Conservation (phyloP, 2,797 vertebrate species). For the Macroramphosus scolopax region DNA sequence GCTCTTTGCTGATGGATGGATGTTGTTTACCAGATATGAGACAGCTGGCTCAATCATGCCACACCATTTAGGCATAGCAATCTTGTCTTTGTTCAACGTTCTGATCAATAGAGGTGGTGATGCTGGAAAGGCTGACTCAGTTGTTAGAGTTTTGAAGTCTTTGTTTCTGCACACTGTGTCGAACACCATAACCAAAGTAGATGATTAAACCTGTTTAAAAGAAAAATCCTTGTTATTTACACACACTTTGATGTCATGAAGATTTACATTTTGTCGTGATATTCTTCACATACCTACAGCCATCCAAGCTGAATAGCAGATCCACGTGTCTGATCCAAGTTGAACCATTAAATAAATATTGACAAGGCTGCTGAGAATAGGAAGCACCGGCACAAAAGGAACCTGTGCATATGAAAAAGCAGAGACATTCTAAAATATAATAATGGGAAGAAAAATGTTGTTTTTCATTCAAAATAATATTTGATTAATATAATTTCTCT, state of each 20-base stretch:
- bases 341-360: slow-evolving; percentile 78
- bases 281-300: slow-evolving; percentile 50
- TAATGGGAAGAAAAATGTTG: slow-evolving; percentile 1
- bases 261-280: not conserved
- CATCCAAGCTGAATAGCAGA: slow-evolving; percentile 74
- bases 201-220: slow-evolving; percentile 79
- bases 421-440: no score
- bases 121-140: slow-evolving; percentile 34
- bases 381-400: slow-evolving; percentile 66
- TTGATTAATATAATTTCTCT: not conserved
- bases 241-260: not conserved
- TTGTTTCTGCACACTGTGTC: slow-evolving; percentile 79
- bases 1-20: no score
- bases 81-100: slow-evolving; percentile 17
- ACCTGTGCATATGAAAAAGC: slow-evolving; percentile 47
- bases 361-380: slow-evolving; percentile 69
- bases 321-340: slow-evolving; percentile 76
- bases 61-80: slow-evolving; percentile 6
- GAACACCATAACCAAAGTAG: slow-evolving; percentile 85
- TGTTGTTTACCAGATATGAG: no score
- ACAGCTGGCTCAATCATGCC: not conserved
- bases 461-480: no score
- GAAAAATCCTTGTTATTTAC: not conserved
- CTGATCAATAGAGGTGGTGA: slow-evolving; percentile 26
- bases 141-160: slow-evolving; percentile 52